phyloP scores from a whole-genome alignment of 2,113 vertebrate genomes.

The Sturnus vulgaris region DNA sequence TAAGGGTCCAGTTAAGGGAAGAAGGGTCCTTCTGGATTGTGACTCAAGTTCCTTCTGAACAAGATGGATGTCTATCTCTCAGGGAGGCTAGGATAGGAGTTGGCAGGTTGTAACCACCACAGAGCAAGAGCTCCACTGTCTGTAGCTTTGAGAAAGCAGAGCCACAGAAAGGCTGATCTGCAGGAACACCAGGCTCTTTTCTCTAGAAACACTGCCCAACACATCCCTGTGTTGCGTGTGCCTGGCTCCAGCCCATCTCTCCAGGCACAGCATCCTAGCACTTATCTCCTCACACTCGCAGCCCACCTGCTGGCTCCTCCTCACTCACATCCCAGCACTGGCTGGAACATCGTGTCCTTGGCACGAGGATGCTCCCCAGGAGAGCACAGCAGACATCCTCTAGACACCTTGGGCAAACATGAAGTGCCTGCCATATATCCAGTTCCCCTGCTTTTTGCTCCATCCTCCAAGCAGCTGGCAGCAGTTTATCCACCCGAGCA shows the following conservation, averaged over 20 bases:
- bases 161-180: not conserved
- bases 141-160: not conserved
- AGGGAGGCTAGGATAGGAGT: not conserved
- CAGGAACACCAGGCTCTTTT: not conserved
- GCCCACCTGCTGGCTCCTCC: not conserved
- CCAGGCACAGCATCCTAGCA: not conserved
- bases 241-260: not conserved
- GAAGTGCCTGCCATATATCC: not conserved
- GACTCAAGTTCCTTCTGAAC: not conserved
- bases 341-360: not conserved
- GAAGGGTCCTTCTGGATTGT: not conserved
- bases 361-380: not conserved
- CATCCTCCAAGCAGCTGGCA: not conserved
- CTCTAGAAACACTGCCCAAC: not conserved
- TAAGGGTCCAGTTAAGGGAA: not conserved
- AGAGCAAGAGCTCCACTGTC: not conserved
- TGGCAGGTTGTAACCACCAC: not conserved
- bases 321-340: fast-evolving
- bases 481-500: not conserved
- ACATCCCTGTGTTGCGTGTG: fast-evolving
- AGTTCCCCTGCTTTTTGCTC: not conserved
- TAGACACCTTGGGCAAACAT: not conserved
- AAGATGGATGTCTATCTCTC: not conserved
- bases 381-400: not conserved
- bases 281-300: not conserved